Evolutionary conservation across 1,140 invertebrate genomes (phyloP), one percentile per base, ranked within the genome.

Genomic region (Sycobia sp.): DNA sequence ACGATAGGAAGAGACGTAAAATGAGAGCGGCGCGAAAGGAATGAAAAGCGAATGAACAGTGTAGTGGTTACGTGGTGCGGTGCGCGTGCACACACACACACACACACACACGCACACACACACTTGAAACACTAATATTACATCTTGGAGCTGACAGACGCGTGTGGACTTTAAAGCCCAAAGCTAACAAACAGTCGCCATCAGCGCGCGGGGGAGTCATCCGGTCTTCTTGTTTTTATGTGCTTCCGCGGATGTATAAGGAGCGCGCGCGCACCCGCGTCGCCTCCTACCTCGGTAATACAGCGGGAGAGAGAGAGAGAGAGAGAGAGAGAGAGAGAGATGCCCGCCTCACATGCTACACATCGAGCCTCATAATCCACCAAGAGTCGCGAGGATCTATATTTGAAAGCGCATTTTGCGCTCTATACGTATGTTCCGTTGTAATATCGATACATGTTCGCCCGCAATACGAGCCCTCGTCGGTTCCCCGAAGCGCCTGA

Each of bases 101-200:
- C n/a, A n/a, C n/a, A n/a, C n/a, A n/a, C n/a, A n/a, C n/a, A n/a
- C n/a, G n/a, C n/a, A n/a, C n/a, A n/a, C 69, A 66, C 74, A 75
- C 71, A 77, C 75, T 72, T n/a, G n/a, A 75, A 76, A 73, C 76
- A 80, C 78, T 80, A 80, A 82, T 81, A 82, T 82, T 81, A 81
- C 78, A 80, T 77, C 76, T 77, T 76, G 65, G 69, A 69, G 74
- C 79, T 81, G 80, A 82, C 79, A 81, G 79, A 81, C 80, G n/a
- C n/a, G 77, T 72, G 73, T 77, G 76, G 77, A 82, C 78, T 81
- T 81, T 80, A 81, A 82, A 82, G 78, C 72, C 71, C 72, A 82
- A 82, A 76, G 78, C 77, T 81, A 82, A 82, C 76, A 82, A 82
- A 82, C 80, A 81, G 75, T 78, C 71, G 72, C 73, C 79, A 82